Evolutionary conservation across 1,140 invertebrate species (phyloP).

Genomic region (Bombyx mori): DNA sequence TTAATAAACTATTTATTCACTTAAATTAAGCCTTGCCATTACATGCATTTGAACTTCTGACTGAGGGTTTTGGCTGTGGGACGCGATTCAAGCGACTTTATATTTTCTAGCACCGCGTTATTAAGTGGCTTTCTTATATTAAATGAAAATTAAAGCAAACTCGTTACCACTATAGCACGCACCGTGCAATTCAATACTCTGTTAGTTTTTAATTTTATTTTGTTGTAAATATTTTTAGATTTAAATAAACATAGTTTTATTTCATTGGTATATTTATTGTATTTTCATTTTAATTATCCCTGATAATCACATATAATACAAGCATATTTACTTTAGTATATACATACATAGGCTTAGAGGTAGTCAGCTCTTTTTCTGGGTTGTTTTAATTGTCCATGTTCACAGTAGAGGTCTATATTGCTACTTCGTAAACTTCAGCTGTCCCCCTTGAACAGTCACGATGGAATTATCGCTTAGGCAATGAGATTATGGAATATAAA

Average conservation of each 20-base stretch:
- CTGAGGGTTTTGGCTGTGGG: constrained; percentile 21
- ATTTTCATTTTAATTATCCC: constrained; percentile 23
- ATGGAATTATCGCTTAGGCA: no score
- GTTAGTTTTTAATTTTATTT: constrained; percentile 40
- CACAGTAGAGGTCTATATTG: no score
- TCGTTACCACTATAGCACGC: constrained; percentile 48
- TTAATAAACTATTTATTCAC: constrained; percentile 59
- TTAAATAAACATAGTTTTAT: constrained; percentile 34
- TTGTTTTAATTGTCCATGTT: no score
- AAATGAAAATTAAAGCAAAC: no score
- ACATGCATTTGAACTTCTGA: constrained; percentile 47
- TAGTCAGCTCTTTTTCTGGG: background rate
- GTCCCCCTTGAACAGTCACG: no score
- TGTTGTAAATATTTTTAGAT: constrained; percentile 64
- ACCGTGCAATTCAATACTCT: constrained; percentile 64
- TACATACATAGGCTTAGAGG: background rate
- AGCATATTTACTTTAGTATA: no score
- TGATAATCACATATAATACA: no score
- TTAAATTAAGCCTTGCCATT: constrained; percentile 60
- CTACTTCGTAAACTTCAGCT: no score
- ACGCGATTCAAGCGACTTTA: background rate
- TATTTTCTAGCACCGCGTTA: no score
- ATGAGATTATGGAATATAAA: no score
- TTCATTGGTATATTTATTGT: constrained; percentile 36
- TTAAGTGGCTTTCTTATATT: no score